Base-by-base conservation (phyloP, 2,888 invertebrate genomes). In the Papilio elwesi region DNA sequence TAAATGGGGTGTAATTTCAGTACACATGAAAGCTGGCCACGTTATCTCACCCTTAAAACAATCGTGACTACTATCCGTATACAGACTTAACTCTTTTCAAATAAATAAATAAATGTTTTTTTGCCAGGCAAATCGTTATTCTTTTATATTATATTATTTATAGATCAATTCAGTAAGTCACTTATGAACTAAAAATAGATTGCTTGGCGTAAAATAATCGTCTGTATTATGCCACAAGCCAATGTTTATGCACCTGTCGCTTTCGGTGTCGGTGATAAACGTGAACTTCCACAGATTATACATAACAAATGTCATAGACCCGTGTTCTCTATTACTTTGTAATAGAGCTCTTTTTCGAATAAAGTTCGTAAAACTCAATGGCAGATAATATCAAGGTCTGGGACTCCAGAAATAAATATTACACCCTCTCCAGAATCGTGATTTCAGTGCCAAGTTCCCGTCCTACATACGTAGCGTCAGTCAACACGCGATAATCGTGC, bases 401-500 rank as follows among this genome's bases (percentile, higher is more conserved):
- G 80, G 81, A 77, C 88, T 93, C 93, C 93, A 93, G 92, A 93
- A 93, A 93, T 93, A 93, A 90, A 91, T 90, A 82, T 91, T 89
- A 89, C 90, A 89, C 83, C 80, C 84, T 79, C 83, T 93, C 93
- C 92, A 93, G 91, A 82, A 80, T 77, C 76, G 77, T 78, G 77
- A 77, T 76, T 73, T 76, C 76, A 79, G 87, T 92, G 93, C 93
- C 92, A 93, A 92, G 81, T 84, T 84, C 80, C 79, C 82, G 83
- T 83, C 83, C 85, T 84, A 82, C 83, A 80, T 57, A 51, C 26
- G 52, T 73, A 59, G 75, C 77, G 77, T 82, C 89, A 92, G 93
- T 92, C 85, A 85, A 83, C 82, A 83, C 81, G 81, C 82, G 83
- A 83, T 83, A 86, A 83, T 76, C 86, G 82, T 77, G 82, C 83